Base-by-base conservation (phyloP, 2,888 invertebrate genomes). In the Linnaemya tessellans region DNA sequence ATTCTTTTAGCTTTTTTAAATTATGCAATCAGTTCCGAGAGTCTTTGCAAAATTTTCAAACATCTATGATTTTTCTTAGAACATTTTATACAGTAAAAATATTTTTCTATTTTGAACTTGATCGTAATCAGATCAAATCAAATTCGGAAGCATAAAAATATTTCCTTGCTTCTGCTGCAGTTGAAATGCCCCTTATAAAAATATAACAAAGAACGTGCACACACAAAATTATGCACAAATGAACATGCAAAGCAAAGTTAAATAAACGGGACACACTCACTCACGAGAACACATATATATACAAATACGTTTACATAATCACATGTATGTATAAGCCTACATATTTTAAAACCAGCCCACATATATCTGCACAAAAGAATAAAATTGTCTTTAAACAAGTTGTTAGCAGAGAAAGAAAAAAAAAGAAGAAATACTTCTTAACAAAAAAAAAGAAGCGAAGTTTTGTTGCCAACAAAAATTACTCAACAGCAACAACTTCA, bases 361-460 rank as follows among this genome's bases (percentile, higher is more conserved):
- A 64, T 51, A 10, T 54, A 71, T 56, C 49, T 18, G 22, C 51
- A 75, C 74, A 81, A 54, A 60, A 35, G 43, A 25, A 43, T 43
- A 62, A 81, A 81, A 54, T 62, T 80, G 51, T 68, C 62, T 62
- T 68, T 54, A 20, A 81, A 62, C 22, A 81, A 68, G 51, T 62
- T 81, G 51, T 62, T 49, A n/a, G 35, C 22, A 54, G 35, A 43
- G 25, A 15, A 64, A 30, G 30, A 30, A 30, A 30, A 30, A 30
- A 3, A 30, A 30, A 30, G 30, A n/a, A n/a, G n/a, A 74, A 67
- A 67, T 22, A 51, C 43, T 74, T 68, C 51, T 25, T 11, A n/a
- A 67, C 20, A 43, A 18, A 56, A 15, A 68, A 58, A 58, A 58
- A 58, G 5, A 30, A 56, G 20, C 38, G 51, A 75, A 67, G 30